These are phyloP conservation scores for Andricus quercusramuli DNA, from an alignment of 2,888 invertebrate genomes.

Conservation along the genomic window DNA sequence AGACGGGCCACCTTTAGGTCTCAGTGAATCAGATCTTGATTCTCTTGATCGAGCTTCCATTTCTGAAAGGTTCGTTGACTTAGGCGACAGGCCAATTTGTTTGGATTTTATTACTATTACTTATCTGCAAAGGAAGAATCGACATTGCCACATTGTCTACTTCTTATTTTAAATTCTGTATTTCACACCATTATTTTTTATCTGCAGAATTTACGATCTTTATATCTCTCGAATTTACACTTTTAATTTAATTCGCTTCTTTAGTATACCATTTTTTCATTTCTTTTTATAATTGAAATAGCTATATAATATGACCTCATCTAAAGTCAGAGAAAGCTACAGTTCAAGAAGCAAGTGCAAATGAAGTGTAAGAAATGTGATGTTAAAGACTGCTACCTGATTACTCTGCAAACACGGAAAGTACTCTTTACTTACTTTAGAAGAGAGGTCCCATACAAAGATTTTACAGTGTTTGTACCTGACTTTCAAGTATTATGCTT, in stretches of 20 bases:
- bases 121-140: background rate
- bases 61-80: slow-evolving; percentile 20
- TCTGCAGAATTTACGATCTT: background rate
- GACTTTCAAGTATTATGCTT: slow-evolving; percentile 29
- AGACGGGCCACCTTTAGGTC: slow-evolving; percentile 23
- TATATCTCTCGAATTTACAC: too few relatives aligned
- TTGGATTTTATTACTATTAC: background rate
- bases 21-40: slow-evolving; percentile 8
- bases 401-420: slow-evolving; percentile 34
- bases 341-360: slow-evolving; percentile 6
- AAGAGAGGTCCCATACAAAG: slow-evolving; percentile 5
- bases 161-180: too few relatives aligned
- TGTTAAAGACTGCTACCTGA: slow-evolving; percentile 29
- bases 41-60: slow-evolving; percentile 15
- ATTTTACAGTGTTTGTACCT: slow-evolving; percentile 23
- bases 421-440: slow-evolving; percentile 31
- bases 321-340: too few relatives aligned
- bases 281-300: too few relatives aligned
- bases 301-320: too few relatives aligned
- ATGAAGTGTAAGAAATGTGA: slow-evolving; percentile 33
- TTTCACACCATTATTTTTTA: slow-evolving; percentile 1
- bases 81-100: background rate
- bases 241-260: too few relatives aligned
- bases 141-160: too few relatives aligned
- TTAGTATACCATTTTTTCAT: too few relatives aligned